These are phyloP conservation scores for Plagodis pulveraria DNA, from an alignment of 2,888 invertebrate species.

Conservation along the genomic window DNA sequence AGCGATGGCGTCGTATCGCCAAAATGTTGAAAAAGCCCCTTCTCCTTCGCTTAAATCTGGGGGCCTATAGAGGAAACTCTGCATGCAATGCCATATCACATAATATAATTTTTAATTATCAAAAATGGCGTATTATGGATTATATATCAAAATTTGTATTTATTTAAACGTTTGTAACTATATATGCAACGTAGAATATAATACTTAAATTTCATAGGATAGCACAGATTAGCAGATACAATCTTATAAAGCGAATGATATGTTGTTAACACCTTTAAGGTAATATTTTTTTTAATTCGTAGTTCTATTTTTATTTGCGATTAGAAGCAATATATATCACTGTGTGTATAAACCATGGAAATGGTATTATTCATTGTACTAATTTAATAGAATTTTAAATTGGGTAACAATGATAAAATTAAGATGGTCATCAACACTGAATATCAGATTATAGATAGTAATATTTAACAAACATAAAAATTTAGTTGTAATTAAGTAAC, in stretches of 20 bases:
- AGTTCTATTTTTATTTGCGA: constrained; percentile 44
- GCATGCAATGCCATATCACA: no score
- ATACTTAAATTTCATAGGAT: constrained; percentile 57
- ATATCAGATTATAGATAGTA: constrained; percentile 16
- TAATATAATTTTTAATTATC: no score
- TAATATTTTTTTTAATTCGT: constrained; percentile 49
- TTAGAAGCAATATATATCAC: constrained; percentile 66
- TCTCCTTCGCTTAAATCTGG: no score
- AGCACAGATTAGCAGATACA: constrained; percentile 58
- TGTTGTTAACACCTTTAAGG: constrained; percentile 73
- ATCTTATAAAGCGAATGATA: constrained; percentile 84
- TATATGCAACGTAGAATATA: constrained; percentile 61
- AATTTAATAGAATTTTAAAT: constrained; percentile 40
- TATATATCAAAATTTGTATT: constrained; percentile 38
- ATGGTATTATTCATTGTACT: constrained; percentile 49
- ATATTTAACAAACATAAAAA: constrained; percentile 10
- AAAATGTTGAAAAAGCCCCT: no score
- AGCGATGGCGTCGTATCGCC: no score
- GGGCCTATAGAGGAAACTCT: no score
- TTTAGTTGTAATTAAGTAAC: constrained; percentile 15
- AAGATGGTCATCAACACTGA: constrained; percentile 14
- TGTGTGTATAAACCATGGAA: constrained; percentile 52
- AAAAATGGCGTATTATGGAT: constrained; percentile 3
- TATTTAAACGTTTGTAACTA: constrained; percentile 33
- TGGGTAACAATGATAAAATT: constrained; percentile 37